Percentiles rank a stretch among this genome's conserved stretches.
phyloP scores from a whole-genome alignment of 2,888 invertebrate genomes.

The Troides aeacus region DNA sequence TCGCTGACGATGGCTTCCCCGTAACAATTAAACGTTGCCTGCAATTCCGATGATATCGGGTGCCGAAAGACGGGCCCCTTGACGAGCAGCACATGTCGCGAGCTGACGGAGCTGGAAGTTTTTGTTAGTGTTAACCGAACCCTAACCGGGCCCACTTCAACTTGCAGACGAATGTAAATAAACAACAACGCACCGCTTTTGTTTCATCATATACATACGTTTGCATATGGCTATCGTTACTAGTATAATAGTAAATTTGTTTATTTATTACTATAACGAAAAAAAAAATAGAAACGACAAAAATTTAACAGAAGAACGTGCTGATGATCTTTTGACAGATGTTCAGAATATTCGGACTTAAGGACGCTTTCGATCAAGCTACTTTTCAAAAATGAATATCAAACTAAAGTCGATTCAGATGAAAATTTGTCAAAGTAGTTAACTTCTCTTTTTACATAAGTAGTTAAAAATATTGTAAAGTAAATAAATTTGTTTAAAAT shows the following conservation, averaged over 20 bases:
- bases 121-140: constrained; percentile 21
- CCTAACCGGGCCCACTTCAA: constrained; percentile 9
- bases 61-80: constrained; percentile 3
- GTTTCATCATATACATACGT: constrained; percentile 3
- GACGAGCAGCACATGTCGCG: constrained; percentile 21
- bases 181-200: constrained; percentile 17
- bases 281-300: neutral
- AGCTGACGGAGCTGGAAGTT: constrained; percentile 21
- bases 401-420: neutral
- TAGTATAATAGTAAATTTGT: neutral
- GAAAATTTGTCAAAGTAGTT: neutral
- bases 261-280: neutral
- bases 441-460: neutral
- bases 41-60: constrained; percentile 11
- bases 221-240: neutral
- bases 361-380: no score
- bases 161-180: constrained; percentile 20
- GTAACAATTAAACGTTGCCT: constrained; percentile 12
- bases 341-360: no score
- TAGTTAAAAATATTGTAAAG: neutral
- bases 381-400: neutral
- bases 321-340: no score
- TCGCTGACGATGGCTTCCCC: neutral
- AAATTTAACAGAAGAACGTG: no score
- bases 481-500: neutral